Evolutionary conservation across 2,797 vertebrate species (phyloP).

Genomic region (Phoxinus dragarum): DNA sequence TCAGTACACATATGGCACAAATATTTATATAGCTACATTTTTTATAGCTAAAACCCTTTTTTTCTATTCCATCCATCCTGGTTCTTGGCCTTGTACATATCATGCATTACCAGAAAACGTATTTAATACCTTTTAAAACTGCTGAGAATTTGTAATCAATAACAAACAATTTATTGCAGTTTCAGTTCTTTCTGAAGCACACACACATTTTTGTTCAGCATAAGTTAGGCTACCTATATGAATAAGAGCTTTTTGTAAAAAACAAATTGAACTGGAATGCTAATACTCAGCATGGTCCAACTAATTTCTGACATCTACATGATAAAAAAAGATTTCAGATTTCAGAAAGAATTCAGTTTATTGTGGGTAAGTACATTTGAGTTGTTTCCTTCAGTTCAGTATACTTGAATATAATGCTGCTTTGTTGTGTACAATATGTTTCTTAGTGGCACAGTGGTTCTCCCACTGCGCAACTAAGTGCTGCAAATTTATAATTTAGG

Average conservation of each 20-base stretch:
- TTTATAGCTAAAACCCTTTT: not conserved
- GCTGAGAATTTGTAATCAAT: slow-evolving; percentile 60
- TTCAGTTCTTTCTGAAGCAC: slow-evolving; percentile 60
- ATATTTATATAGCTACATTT: no score
- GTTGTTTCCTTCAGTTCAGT: not conserved
- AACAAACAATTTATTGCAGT: slow-evolving; percentile 59
- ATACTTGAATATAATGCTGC: slow-evolving; percentile 34
- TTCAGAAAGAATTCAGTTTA: not conserved
- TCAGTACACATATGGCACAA: not conserved
- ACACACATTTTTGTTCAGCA: slow-evolving; percentile 65
- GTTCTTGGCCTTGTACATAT: slow-evolving; percentile 40
- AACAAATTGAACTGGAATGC: slow-evolving; percentile 55
- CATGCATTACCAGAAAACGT: slow-evolving; percentile 29
- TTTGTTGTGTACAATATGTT: not conserved
- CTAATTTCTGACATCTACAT: not conserved
- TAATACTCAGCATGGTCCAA: slow-evolving; percentile 10
- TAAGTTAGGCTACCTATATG: slow-evolving; percentile 56
- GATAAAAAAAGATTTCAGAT: not conserved
- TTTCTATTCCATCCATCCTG: not conserved
- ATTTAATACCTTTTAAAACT: slow-evolving; percentile 68
- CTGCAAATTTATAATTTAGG: not conserved
- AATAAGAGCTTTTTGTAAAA: slow-evolving; percentile 46
- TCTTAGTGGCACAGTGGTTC: not conserved
- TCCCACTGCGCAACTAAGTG: no score
- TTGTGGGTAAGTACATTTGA: not conserved